phyloP scores from a whole-genome alignment of 2,113 vertebrate species.

The Grammomys dolichurus region DNA sequence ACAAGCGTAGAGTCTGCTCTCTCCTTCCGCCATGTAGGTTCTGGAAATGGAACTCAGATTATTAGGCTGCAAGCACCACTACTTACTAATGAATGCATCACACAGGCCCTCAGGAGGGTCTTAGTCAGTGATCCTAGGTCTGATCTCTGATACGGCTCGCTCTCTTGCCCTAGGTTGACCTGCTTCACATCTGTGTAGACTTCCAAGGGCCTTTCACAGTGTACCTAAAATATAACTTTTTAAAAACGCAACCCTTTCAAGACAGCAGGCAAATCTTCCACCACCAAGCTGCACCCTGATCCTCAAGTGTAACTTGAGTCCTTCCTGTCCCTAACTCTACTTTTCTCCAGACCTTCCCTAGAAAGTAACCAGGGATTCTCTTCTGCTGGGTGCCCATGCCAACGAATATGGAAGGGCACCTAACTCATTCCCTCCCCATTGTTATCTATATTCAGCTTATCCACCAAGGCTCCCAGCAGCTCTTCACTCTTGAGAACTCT shows the following conservation, averaged over 20 bases:
- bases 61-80: background rate
- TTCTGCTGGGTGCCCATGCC: no score
- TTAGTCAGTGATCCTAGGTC: no score
- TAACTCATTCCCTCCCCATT: no score
- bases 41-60: background rate
- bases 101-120: background rate
- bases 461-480: background rate
- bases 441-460: background rate
- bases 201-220: background rate
- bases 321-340: background rate
- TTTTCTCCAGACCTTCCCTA: background rate
- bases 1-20: background rate
- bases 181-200: background rate
- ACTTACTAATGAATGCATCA: no score
- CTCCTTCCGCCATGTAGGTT: background rate
- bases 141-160: background rate
- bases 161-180: background rate
- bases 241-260: background rate
- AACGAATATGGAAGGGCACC: background rate
- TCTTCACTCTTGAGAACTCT: background rate
- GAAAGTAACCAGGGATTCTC: background rate
- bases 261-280: no score
- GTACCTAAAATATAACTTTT: background rate
- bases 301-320: background rate
- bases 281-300: no score